These are phyloP conservation scores for Entomobrya multifasciata DNA, from an alignment of 2,888 invertebrate genomes.

Conservation along the genomic window DNA sequence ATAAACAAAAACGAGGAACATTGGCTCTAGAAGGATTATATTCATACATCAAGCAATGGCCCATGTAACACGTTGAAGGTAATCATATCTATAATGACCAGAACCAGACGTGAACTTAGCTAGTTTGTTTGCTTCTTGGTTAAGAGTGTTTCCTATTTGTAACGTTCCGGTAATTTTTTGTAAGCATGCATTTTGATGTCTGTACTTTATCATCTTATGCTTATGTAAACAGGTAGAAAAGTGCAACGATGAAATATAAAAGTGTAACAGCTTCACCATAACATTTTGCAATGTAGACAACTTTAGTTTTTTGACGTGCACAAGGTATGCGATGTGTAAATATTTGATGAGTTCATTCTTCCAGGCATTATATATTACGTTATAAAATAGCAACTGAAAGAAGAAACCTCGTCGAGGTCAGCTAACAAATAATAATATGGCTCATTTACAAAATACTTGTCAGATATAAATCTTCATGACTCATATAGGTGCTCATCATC, in stretches of 20 bases:
- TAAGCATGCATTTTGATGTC: no score
- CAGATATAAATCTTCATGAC: conserved; percentile 63
- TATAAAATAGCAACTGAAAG: neutral
- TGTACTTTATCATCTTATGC: neutral
- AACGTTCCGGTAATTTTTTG: no score
- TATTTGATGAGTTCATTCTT: conserved; percentile 48
- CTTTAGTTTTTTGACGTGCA: no score
- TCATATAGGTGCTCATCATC: conserved; percentile 61
- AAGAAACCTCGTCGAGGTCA: conserved; percentile 29
- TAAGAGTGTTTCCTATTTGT: no score
- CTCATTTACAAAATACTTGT: conserved; percentile 50
- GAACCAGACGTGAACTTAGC: no score
- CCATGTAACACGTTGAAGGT: no score
- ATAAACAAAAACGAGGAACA: no score
- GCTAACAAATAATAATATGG: conserved; percentile 22
- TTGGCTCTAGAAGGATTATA: no score
- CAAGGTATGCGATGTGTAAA: neutral
- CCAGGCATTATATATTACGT: neutral
- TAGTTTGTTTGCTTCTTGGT: no score
- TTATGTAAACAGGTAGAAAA: neutral
- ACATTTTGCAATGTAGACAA: neutral
- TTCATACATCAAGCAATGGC: no score
- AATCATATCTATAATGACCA: no score
- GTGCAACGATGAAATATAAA: neutral
- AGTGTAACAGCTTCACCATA: conserved; percentile 32